Evolutionary conservation across 2,113 vertebrate species (phyloP).

Genomic region (Micronisus gabar): DNA sequence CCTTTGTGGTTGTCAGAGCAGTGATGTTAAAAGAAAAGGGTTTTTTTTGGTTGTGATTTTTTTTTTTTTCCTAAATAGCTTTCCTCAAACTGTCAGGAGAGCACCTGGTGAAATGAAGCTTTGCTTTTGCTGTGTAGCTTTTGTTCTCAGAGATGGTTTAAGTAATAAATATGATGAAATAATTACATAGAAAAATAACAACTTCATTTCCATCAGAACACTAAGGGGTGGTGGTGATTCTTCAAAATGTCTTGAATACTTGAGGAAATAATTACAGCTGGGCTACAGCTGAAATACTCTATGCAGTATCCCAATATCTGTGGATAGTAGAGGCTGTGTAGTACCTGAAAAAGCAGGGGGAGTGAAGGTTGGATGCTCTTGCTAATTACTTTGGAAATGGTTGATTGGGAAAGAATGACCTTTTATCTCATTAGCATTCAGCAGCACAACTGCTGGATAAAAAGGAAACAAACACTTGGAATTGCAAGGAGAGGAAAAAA

Average conservation of each 20-base stretch:
- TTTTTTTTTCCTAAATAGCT: not conserved
- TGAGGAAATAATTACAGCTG: constrained; percentile 53
- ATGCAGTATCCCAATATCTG: not conserved
- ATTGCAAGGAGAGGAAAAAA: not conserved
- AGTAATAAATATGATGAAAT: constrained; percentile 70
- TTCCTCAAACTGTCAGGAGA: constrained; percentile 52
- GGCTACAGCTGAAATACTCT: constrained; percentile 7
- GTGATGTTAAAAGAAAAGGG: constrained; percentile 57
- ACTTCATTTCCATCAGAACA: constrained; percentile 51
- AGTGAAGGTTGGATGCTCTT: constrained; percentile 18
- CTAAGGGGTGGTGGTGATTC: constrained; percentile 24
- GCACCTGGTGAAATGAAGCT: constrained; percentile 58
- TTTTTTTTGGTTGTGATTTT: not conserved
- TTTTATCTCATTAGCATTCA: constrained; percentile 45
- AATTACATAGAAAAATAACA: constrained; percentile 64
- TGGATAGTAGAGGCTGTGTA: not conserved
- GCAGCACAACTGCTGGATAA: not conserved
- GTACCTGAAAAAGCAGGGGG: constrained; percentile 7
- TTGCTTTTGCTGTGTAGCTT: constrained; percentile 29
- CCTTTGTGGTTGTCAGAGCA: constrained; percentile 65
- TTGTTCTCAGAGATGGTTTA: constrained; percentile 42
- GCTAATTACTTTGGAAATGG: constrained; percentile 45
- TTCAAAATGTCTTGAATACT: constrained; percentile 41
- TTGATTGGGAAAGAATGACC: constrained; percentile 19
- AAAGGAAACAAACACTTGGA: constrained; percentile 46